Evolutionary conservation across 2,797 vertebrate species (phyloP).

Genomic region (Sphenodon punctatus): DNA sequence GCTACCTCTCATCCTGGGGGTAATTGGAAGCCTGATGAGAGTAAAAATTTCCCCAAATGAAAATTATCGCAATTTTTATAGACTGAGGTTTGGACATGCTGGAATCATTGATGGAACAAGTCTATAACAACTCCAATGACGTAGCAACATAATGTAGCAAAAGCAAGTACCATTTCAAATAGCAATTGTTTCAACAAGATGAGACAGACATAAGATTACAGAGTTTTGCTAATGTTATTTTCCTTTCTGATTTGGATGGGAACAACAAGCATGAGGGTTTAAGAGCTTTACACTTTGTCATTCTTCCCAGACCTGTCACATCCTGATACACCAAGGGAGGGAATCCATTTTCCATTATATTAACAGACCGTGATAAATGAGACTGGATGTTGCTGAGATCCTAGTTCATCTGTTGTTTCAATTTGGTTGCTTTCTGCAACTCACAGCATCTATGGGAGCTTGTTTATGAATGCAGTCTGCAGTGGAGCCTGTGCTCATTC

Average conservation of each 20-base stretch:
- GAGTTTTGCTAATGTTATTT: neutral
- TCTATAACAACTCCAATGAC: fast-evolving
- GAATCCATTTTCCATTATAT: neutral
- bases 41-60: neutral
- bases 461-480: neutral
- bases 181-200: fast-evolving
- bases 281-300: neutral
- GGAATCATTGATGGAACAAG: fast-evolving
- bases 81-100: neutral
- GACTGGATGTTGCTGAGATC: neutral
- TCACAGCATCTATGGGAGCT: neutral
- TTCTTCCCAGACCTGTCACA: neutral
- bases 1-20: neutral
- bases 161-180: neutral
- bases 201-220: neutral
- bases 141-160: neutral
- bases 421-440: neutral
- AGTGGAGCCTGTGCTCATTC: neutral
- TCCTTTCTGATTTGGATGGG: neutral
- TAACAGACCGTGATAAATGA: neutral
- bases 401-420: neutral
- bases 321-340: neutral
- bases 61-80: neutral
- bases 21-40: neutral
- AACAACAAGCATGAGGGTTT: neutral